Evolutionary conservation across 2,888 invertebrate genomes (phyloP), one percentile per base, ranked within the genome.

Genomic region (Leptinotarsa tumamoca): DNA sequence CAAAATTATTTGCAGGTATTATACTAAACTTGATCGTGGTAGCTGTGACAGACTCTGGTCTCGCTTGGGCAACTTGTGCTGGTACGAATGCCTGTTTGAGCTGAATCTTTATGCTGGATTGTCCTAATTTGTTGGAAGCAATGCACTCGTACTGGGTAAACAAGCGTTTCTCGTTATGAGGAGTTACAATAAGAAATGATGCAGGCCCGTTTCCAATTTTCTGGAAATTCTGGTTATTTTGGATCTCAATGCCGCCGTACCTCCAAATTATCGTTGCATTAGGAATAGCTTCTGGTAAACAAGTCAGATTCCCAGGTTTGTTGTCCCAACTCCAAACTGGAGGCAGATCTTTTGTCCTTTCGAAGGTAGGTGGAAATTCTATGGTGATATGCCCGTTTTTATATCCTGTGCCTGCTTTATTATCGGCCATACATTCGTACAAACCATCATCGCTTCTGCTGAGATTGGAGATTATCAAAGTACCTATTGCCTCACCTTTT

Each of bases 191-290:
- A 1, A 96, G 90, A 79, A 92, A 92, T 72, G 95, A 96, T 43
- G 91, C 89, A 2, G 95, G 94, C 4, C 95, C 94, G 15, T 91
- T 91, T 13, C 84, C 85, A 21, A 80, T 72, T 70, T 80, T 83
- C 69, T 83, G 74, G 67, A 83, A 83, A 68, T 78, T 80, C 15
- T 79, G 79, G 18, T 82, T 82, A 56, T 84, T 78, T 23, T 79
- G 74, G 21, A 86, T 83, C 74, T 83, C 82, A n/a, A 83, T 78
- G 23, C 80, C 81, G 51, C 85, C 90, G 87, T 90, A 92, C 87
- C 91, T 92, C 97, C 97, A 97, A 85, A 93, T 92, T 82, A 97
- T 96, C 10, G 97, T 97, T 0, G 97, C 97, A 87, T 97, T 97
- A 4, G 97, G 97, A 83, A 97, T 93, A 33, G 91, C 90, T 82